Conservation (phyloP, 2,797 vertebrate genomes). For the Pitangus sulphuratus region DNA sequence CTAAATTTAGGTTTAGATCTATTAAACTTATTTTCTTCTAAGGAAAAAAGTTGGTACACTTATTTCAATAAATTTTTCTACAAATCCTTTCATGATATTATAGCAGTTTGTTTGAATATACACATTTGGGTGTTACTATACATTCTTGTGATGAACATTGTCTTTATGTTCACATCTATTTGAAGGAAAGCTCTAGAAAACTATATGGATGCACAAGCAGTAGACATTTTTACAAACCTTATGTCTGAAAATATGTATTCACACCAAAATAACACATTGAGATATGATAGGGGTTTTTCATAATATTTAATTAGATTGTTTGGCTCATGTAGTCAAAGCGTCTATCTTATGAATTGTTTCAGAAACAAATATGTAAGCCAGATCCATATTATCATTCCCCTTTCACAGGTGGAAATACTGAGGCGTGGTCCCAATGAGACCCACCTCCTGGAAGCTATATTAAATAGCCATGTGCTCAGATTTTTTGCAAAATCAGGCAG, state of each 20-base stretch:
- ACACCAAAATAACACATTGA: neutral
- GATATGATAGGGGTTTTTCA: neutral
- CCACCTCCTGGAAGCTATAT: neutral
- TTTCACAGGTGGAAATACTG: constrained; percentile 28
- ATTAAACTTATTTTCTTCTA: neutral
- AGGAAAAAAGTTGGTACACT: neutral
- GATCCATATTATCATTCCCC: neutral
- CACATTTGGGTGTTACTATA: neutral
- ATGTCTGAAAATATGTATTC: neutral
- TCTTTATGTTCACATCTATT: neutral
- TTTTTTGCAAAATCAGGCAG: neutral
- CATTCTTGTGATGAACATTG: neutral
- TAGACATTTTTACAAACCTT: neutral
- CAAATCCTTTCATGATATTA: neutral
- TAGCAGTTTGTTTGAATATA: neutral
- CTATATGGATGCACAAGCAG: neutral
- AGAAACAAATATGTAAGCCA: neutral
- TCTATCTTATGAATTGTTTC: neutral
- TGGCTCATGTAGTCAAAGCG: neutral
- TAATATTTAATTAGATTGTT: neutral
- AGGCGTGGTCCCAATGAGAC: neutral
- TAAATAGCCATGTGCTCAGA: neutral
- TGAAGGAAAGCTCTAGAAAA: neutral
- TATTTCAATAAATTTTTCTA: neutral
- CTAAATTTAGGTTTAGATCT: neutral